Evolutionary conservation across 1,140 invertebrate genomes (phyloP), one percentile per base, ranked within the genome.

Genomic region (Halictus rubicundus): DNA sequence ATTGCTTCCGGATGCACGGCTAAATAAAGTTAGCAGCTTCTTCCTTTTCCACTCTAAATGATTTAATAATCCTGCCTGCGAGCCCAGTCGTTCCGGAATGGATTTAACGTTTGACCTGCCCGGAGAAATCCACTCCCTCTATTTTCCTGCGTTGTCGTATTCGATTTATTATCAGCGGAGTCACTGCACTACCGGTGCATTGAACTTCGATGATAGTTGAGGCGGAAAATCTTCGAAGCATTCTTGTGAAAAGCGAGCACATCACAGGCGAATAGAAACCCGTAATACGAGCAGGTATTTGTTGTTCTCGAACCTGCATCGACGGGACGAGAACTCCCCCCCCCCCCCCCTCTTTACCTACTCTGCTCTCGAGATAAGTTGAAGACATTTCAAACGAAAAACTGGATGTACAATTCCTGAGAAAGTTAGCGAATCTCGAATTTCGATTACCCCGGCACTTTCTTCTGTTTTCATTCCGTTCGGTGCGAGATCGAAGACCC

Each of bases 391-490:
- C 27, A 21, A 9, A 57, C 37, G 74, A 49, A 39, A 70, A 60
- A 49, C 32, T 59, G 37, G 52, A 8, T 68, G 68, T 42, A 27
- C 66, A 66, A 78, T 54, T 54, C 59, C 46, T 8, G 32, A 9
- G 70, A 68, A 63, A 72, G 59, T 42, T 57, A 52, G 63, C 77
- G 70, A 80, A 75, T 80, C 83, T 84, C 82, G 23, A 70, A 76
- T 84, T 81, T 85, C 83, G 71, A 81, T 84, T 77, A 70, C 49
- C 54, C 21, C 9, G 16, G 32, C 42, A 32, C 19, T 66, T 60
- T 65, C 27, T 54, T 54, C 49, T 54, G 21, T 19, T 54, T 21
- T 54, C 16, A 54, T 54, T 54, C 49, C 49, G 49, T 5, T 14
- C 42, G 42, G 49, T 0, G 49, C 16, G 16, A 16, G 49, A 54